Conservation (phyloP, 2,888 invertebrate species). For the Sinhomidia bicolor region DNA sequence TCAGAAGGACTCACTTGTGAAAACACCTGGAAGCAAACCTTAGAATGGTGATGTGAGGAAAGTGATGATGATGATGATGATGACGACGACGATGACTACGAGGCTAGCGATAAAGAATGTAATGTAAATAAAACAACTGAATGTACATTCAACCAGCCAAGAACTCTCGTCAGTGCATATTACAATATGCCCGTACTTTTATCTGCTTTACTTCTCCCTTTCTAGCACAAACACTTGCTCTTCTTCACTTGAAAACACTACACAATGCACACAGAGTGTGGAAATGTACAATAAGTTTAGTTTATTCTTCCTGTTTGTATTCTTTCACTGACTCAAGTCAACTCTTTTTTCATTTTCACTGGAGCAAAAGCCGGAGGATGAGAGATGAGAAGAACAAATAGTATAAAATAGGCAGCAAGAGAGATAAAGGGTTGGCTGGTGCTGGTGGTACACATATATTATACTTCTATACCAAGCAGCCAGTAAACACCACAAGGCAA, state of each 20-base stretch:
- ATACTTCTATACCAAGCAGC: background rate
- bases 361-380: slow-evolving; percentile 4
- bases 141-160: background rate
- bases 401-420: background rate
- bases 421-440: background rate
- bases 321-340: background rate
- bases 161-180: background rate
- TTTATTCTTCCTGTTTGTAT: background rate
- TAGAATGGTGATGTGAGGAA: background rate
- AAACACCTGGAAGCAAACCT: slow-evolving; percentile 36
- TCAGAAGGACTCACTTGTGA: slow-evolving; percentile 31
- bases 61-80: slow-evolving; percentile 15
- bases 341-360: slow-evolving; percentile 4
- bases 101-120: slow-evolving; percentile 12
- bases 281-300: background rate
- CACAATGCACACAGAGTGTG: background rate
- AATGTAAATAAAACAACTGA: slow-evolving; percentile 24
- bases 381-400: slow-evolving; percentile 11
- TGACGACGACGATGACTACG: too few species aligned
- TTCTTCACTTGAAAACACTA: background rate
- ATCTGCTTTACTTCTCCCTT: background rate
- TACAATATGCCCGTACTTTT: background rate
- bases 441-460: too few species aligned
- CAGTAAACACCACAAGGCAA: slow-evolving; percentile 39
- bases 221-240: background rate